These are phyloP conservation scores for Gambelia wislizenii DNA, from an alignment of 2,797 vertebrate species.

Conservation along the genomic window DNA sequence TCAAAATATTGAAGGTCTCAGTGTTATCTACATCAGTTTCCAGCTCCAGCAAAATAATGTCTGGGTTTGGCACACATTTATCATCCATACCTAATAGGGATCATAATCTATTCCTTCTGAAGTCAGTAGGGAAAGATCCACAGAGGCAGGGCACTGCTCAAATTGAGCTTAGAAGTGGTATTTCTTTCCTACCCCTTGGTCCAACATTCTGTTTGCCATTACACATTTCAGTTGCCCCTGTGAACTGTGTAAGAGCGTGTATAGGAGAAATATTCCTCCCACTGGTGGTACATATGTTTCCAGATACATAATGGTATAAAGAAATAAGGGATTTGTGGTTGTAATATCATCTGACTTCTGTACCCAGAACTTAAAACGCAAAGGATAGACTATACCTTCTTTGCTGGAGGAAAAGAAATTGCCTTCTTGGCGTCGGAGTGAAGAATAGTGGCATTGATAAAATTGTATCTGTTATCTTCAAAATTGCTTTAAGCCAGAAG, in stretches of 20 bases:
- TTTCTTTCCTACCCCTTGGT: conserved; percentile 26
- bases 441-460: conserved; percentile 75
- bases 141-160: neutral
- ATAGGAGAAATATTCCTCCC: conserved; percentile 52
- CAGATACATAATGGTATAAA: conserved; percentile 54
- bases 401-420: conserved; percentile 68
- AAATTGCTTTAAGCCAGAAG: conserved; percentile 76
- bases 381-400: conserved; percentile 65
- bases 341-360: conserved; percentile 69
- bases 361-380: conserved; percentile 65
- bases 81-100: neutral
- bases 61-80: neutral
- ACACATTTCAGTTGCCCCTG: conserved; percentile 48
- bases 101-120: conserved; percentile 22
- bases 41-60: neutral
- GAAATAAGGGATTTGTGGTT: conserved; percentile 64
- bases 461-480: conserved; percentile 79
- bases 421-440: conserved; percentile 70
- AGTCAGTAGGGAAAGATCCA: neutral
- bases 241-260: neutral
- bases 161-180: conserved; percentile 70
- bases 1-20: neutral
- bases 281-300: conserved; percentile 61
- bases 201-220: conserved; percentile 37
- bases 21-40: neutral